Base-by-base conservation (phyloP, 2,797 vertebrate species). In the Gila robusta region DNA sequence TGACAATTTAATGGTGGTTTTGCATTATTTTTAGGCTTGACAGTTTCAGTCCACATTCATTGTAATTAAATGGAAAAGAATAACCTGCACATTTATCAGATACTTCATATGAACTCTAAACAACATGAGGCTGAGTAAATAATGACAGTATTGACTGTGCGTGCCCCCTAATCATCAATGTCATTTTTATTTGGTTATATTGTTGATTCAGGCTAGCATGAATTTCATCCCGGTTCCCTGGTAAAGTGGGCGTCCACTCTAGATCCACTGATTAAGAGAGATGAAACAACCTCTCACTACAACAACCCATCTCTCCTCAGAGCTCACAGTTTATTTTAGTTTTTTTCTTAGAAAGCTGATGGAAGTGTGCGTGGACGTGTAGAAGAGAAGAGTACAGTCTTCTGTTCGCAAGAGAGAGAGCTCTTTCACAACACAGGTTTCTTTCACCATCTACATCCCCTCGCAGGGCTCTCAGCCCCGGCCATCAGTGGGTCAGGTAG, bases 401-500 rank as follows among this genome's bases (percentile, higher is more conserved):
- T 41, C 59, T 76, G 19, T 83, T 37, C 6, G 0, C 19, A 17
- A 8, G 8, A 79, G 41, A 52, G 81, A 21, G 35, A 59, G 69
- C 35, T 82, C 52, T 70, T 69, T 69, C 10, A 32, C 52, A 77
- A 82, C 72, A 87, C 80, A 16, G 66, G 28, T 17, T 70, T 69
- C 85, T 82, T 82, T 82, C 80, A 82, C 28, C 37, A n/a, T 11
- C 23, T 56, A 52, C 28, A 81, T 44, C 14, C n/a, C 52, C 54
- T 37, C 4, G 10, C 39, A 66, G 77, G 47, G 37, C 39, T 79
- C 47, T 56, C 19, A 49, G 59, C 32, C 52, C 56, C 14, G 3
- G 79, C 56, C 79, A 54, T 64, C 56, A 54, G 54, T 23, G 74
- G 84, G 62, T 82, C 73, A 87, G 85, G 49, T 78, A 79, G 73